phyloP scores from a whole-genome alignment of 2,888 invertebrate genomes.

The Rhimphoctona megacephalus region DNA sequence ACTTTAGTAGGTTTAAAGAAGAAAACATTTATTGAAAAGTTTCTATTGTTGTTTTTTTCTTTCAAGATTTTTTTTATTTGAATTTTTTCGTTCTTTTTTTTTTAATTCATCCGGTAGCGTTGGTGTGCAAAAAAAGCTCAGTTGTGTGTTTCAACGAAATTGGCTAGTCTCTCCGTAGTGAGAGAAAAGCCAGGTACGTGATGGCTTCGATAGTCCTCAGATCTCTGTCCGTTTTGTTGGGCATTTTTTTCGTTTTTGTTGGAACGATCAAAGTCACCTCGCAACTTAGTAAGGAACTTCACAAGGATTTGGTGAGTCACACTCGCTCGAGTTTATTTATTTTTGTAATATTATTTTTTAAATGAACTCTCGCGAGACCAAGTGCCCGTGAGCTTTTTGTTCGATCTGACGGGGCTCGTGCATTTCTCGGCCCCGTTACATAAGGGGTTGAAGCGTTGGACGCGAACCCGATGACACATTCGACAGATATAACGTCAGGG shows the following conservation, averaged over 20 bases:
- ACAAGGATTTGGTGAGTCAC: slow-evolving; percentile 96
- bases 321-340: slow-evolving; percentile 14
- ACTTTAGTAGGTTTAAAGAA: slow-evolving; percentile 2
- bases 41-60: neutral
- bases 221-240: slow-evolving; percentile 95
- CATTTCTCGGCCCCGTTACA: slow-evolving; percentile 63
- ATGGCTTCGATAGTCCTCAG: slow-evolving; percentile 93
- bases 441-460: slow-evolving; percentile 70
- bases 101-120: slow-evolving; percentile 23
- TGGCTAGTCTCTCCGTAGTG: slow-evolving; percentile 35
- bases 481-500: slow-evolving; percentile 63
- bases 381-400: slow-evolving; percentile 3
- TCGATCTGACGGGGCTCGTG: slow-evolving; percentile 44
- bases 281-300: slow-evolving; percentile 96
- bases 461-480: slow-evolving; percentile 60
- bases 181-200: slow-evolving; percentile 41
- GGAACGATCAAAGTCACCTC: slow-evolving; percentile 97
- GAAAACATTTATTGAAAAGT: neutral
- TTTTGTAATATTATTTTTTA: neutral
- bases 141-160: slow-evolving; percentile 60
- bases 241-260: slow-evolving; percentile 97
- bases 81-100: neutral
- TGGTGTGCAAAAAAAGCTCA: slow-evolving; percentile 50
- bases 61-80: neutral
- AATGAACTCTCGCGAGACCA: neutral